Base-by-base conservation (phyloP, 1,140 invertebrate genomes). In the Bombus waltoni region DNA sequence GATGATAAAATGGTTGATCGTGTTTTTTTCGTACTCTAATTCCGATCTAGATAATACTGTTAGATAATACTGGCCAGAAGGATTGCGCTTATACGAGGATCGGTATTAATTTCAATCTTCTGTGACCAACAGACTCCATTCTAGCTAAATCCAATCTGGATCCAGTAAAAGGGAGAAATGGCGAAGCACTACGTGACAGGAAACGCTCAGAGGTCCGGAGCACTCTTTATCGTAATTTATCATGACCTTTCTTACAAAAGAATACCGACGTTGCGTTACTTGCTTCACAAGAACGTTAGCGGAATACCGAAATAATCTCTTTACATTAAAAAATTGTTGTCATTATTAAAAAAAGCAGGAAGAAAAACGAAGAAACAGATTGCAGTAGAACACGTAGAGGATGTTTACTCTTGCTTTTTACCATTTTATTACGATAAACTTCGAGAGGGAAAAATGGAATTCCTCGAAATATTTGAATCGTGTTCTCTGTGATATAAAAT, bases 191-290 rank as follows among this genome's bases (percentile, higher is more conserved):
- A 83, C 82, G 82, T 83, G 82, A 83, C 82, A 71, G 82, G 82
- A 83, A 83, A 83, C 32, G 47, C 62, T 42, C 65, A 40, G 35
- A 57, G 44, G 15, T 32, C 62, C 38, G 18, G 10, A 22, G 44
- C 13, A 66, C 65, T 76, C 74, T 83, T 83, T 70, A 83, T 77
- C 44, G 74, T 83, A 83, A 83, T 78, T 83, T 83, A 83, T 83
- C 82, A 83, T 83, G 82, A 83, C 74, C 82, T 83, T 78, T 83
- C 82, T 42, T 70, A 83, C 65, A 78, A 70, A 83, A 32, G 44
- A 83, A 8, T 18, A 28, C n/a, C 22, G 73, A 77, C 47, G 47
- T 70, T 83, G 38, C 74, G 44, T 76, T 83, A 68, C 47, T 57
- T 81, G 25, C 62, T n/a, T 35, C 35, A 2, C n/a, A n/a, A 15